Evolutionary conservation across 2,113 vertebrate genomes (phyloP).

Genomic region (Regulus satrapa): DNA sequence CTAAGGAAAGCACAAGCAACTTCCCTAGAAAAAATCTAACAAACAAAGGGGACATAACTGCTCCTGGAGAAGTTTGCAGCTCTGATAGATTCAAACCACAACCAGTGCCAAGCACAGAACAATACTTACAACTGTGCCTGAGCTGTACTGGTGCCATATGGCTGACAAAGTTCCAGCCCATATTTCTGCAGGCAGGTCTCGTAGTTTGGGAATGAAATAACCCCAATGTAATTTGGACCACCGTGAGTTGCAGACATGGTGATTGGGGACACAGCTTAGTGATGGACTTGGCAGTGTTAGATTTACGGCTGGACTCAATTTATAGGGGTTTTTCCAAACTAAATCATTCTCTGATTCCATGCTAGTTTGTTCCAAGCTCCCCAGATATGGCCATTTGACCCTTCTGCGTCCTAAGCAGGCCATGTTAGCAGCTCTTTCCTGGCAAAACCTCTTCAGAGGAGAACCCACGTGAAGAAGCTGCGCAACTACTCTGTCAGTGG

Average conservation of each 20-base stretch:
- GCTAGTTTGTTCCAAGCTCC: neutral
- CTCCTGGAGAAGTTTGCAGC: neutral
- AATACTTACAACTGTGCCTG: neutral
- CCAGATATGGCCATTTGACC: neutral
- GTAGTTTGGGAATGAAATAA: neutral
- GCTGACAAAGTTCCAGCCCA: neutral
- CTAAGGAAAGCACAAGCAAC: neutral
- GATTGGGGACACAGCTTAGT: neutral
- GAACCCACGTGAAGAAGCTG: neutral
- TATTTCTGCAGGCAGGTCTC: neutral
- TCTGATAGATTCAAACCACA: neutral
- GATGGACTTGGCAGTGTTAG: neutral
- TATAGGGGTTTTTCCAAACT: neutral
- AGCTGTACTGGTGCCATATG: neutral
- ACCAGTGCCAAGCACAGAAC: neutral
- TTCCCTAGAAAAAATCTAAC: neutral
- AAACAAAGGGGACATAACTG: neutral
- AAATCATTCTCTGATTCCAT: neutral
- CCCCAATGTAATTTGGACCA: neutral
- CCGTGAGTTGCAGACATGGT: accelerated
- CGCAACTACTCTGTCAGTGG: neutral
- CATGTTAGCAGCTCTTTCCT: neutral
- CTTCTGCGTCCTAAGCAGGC: neutral
- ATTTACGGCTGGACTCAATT: neutral
- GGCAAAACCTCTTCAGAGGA: neutral